phyloP scores from a whole-genome alignment of 2,888 invertebrate genomes.

The Tetheella fluctuosa region DNA sequence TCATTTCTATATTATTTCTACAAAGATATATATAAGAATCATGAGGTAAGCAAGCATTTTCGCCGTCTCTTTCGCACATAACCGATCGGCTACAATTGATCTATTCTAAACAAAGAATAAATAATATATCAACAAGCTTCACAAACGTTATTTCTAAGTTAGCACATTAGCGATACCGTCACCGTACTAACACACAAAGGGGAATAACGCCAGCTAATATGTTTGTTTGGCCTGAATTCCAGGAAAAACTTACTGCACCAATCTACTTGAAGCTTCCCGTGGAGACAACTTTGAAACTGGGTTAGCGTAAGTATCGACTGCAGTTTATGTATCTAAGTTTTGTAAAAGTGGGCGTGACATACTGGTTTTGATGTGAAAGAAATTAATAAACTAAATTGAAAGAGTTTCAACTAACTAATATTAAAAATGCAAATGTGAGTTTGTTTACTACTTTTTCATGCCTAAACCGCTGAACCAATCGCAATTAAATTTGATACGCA shows the following conservation, averaged over 20 bases:
- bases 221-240: slow-evolving; percentile 29
- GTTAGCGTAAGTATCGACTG: slow-evolving; percentile 8
- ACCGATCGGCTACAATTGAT: too few species aligned
- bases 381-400: neutral
- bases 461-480: too few species aligned
- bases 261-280: slow-evolving; percentile 24
- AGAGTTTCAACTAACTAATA: too few species aligned
- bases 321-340: slow-evolving; percentile 2
- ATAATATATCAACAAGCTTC: neutral
- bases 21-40: too few species aligned
- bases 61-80: too few species aligned
- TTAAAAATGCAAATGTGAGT: too few species aligned
- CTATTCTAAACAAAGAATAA: neutral
- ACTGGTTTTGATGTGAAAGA: neutral
- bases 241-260: slow-evolving; percentile 22
- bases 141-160: slow-evolving; percentile 7
- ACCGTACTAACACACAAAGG: slow-evolving; percentile 12
- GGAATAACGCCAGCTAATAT: slow-evolving; percentile 25
- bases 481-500: too few species aligned
- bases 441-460: too few species aligned
- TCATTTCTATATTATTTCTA: too few species aligned
- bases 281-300: slow-evolving; percentile 15
- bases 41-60: too few species aligned
- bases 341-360: neutral
- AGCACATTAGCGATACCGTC: slow-evolving; percentile 12